Percentiles rank a stretch among this genome's conserved stretches.
Evolutionary conservation across 2,888 invertebrate genomes (phyloP).

Genomic region (Coenonympha arcania): DNA sequence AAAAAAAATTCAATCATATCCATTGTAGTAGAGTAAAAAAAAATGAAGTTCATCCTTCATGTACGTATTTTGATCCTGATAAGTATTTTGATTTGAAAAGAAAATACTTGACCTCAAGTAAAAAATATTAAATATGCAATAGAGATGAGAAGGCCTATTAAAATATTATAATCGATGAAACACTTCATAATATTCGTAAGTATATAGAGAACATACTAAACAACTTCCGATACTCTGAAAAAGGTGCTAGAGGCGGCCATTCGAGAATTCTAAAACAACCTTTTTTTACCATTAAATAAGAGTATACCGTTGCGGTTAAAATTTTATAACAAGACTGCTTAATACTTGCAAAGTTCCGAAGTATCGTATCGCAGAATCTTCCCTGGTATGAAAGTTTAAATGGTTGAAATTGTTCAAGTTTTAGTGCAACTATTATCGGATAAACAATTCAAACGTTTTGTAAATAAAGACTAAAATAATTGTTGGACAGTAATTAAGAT

Average conservation of each 20-base stretch:
- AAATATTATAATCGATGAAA: background rate
- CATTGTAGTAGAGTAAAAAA: no score
- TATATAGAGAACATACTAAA: background rate
- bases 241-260: background rate
- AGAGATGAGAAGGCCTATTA: background rate
- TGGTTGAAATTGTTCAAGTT: conserved; percentile 23
- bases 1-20: no score
- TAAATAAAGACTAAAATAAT: no score
- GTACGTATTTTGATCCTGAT: no score
- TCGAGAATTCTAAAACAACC: background rate
- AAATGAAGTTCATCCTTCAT: no score
- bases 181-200: background rate
- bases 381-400: conserved; percentile 18
- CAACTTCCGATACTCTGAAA: background rate
- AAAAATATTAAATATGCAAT: no score
- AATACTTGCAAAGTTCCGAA: conserved; percentile 14
- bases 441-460: conserved; percentile 27
- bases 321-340: conserved; percentile 18
- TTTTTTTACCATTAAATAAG: conserved; percentile 5
- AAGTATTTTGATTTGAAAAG: no score
- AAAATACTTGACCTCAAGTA: background rate
- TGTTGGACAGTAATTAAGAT: no score
- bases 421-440: conserved; percentile 24
- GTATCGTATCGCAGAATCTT: conserved; percentile 10
- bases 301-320: conserved; percentile 10